Evolutionary conservation across 2,113 vertebrate species (phyloP), one percentile per base, ranked within the genome.

Genomic region (Calypte anna): DNA sequence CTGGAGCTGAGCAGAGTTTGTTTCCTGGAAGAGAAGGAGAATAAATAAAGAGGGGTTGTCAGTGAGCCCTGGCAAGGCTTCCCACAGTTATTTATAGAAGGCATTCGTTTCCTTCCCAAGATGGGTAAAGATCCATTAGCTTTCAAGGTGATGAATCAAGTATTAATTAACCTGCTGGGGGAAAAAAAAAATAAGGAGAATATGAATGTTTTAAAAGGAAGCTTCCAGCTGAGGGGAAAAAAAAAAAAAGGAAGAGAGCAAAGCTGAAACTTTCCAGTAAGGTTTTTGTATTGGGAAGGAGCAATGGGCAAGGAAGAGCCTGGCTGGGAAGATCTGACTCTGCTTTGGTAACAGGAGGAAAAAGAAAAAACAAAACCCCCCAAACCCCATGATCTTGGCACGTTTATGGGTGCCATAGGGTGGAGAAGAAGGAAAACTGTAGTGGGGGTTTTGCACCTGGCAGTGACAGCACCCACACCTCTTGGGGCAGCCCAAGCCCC

Each of bases 91-190:
- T 94, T 96, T 93, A 77, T 93, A 91, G 93, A 77, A 90, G 43
- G 68, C 43, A 64, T 57, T 90, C 15, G 62, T 36, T 74, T 95
- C 72, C 64, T 85, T 58, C 82, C 31, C 44, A 23, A 69, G 62
- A 54, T 89, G 91, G 63, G 75, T 86, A 86, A 93, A 95, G 77
- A 94, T 17, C 76, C 88, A 86, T 90, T 55, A 91, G 55, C 75
- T 86, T 85, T 70, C 3, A 4, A 96, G 87, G 91, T 90, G 85
- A 95, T 77, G 66, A 96, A 95, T 86, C 82, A 88, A 93, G 80
- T 50, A 80, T 86, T 94, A 95, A 96, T 90, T 91, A 95, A 93
- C 75, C 51, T 62, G 31, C 33, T 30, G 31, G 36, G 10, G 10
- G 8, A 0, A 10, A 38, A 57, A 36, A 61, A 85, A 27, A 40